These are phyloP conservation scores for Muntiacus muntjak DNA, from an alignment of 2,113 vertebrate species.

Conservation along the genomic window DNA sequence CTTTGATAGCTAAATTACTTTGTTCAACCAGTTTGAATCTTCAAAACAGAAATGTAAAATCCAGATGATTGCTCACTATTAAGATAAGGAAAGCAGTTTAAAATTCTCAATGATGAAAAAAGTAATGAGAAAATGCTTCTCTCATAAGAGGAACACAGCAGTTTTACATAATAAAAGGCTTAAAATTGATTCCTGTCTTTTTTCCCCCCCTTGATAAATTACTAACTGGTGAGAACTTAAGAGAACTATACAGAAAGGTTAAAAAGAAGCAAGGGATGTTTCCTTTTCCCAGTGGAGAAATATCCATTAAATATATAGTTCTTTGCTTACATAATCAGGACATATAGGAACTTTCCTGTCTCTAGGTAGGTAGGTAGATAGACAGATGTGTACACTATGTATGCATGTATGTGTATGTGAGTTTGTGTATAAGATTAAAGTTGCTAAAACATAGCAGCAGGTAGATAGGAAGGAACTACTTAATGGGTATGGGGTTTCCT, in stretches of 20 bases:
- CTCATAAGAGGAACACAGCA: background rate
- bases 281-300: background rate
- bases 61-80: conserved; percentile 18
- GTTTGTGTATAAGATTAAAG: background rate
- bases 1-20: conserved; percentile 37
- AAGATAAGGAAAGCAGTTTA: background rate
- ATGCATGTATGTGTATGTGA: rapidly evolving
- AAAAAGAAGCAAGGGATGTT: background rate
- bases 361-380: background rate
- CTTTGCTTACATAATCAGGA: background rate
- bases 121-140: conserved; percentile 10
- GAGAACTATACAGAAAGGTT: background rate
- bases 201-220: background rate
- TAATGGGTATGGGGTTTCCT: background rate
- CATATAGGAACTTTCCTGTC: background rate
- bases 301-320: background rate
- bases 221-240: background rate
- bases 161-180: conserved; percentile 7
- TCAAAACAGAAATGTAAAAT: conserved; percentile 48
- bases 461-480: background rate
- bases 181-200: background rate
- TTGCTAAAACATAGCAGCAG: background rate
- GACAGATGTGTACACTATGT: background rate
- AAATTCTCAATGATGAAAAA: conserved; percentile 2
- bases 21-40: conserved; percentile 22